Evolutionary conservation across 2,888 invertebrate species (phyloP).

Genomic region (Coenonympha arcania): DNA sequence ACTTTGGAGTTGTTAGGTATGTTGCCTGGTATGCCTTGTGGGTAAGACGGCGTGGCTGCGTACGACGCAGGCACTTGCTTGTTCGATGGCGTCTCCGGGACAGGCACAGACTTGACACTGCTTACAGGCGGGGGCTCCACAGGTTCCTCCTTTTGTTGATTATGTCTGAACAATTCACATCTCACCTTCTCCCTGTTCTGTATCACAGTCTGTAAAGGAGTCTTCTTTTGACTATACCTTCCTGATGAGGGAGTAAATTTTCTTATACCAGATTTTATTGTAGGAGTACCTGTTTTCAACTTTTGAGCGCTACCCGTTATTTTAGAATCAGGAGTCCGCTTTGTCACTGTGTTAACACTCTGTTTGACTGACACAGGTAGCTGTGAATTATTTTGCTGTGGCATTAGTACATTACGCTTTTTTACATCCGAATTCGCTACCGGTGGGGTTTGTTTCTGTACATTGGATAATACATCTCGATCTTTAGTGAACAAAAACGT

Average conservation of each 20-base stretch:
- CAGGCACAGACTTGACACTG: slow-evolving; percentile 28
- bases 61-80: slow-evolving; percentile 44
- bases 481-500: slow-evolving; percentile 45
- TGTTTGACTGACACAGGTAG: slow-evolving; percentile 27
- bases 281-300: slow-evolving; percentile 51
- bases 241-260: slow-evolving; percentile 56
- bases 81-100: slow-evolving; percentile 54
- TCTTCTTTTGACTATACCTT: slow-evolving; percentile 47
- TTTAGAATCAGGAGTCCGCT: slow-evolving; percentile 51
- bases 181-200: slow-evolving; percentile 57
- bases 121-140: slow-evolving; percentile 12
- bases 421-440: slow-evolving; percentile 40
- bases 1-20: slow-evolving; percentile 53
- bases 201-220: slow-evolving; percentile 38
- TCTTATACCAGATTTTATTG: slow-evolving; percentile 57
- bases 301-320: slow-evolving; percentile 40
- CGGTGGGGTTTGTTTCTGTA: slow-evolving; percentile 3
- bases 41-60: slow-evolving; percentile 62
- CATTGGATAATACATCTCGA: slow-evolving; percentile 26
- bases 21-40: slow-evolving; percentile 48
- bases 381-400: slow-evolving; percentile 39
- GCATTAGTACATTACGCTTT: slow-evolving; percentile 39
- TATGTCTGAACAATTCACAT: slow-evolving; percentile 53
- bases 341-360: slow-evolving; percentile 34
- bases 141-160: slow-evolving; percentile 35